phyloP scores from a whole-genome alignment of 2,888 invertebrate genomes.

The Thecophora atra region DNA sequence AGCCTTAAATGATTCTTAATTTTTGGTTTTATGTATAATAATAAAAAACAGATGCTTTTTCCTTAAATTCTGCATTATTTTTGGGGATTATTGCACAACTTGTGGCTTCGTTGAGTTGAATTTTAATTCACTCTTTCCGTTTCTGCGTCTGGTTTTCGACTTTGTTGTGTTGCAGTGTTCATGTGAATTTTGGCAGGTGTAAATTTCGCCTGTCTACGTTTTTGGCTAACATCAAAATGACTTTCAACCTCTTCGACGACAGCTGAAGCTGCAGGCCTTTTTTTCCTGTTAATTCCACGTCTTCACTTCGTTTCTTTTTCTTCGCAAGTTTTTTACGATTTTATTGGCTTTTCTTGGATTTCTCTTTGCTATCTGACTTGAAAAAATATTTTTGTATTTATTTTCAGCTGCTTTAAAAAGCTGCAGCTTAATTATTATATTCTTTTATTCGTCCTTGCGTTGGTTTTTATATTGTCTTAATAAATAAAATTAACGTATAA shows the following conservation, averaged over 20 bases:
- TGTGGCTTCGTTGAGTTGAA: slow-evolving; percentile 23
- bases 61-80: too few species aligned
- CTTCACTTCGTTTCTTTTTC: neutral
- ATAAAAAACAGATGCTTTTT: too few species aligned
- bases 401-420: neutral
- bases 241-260: slow-evolving; percentile 1
- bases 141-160: neutral
- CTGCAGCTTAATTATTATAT: neutral
- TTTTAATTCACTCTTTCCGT: neutral
- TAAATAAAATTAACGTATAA: too few species aligned
- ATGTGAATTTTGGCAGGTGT: slow-evolving; percentile 52
- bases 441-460: too few species aligned
- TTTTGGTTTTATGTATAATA: too few species aligned
- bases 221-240: slow-evolving; percentile 17
- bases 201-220: slow-evolving; percentile 26
- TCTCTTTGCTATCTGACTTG: neutral
- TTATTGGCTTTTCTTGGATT: neutral
- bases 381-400: neutral
- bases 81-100: too few species aligned
- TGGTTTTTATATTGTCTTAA: too few species aligned
- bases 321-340: neutral
- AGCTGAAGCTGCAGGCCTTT: slow-evolving; percentile 10
- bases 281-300: neutral
- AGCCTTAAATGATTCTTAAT: too few species aligned
- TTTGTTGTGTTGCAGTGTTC: slow-evolving; percentile 25